Evolutionary conservation across 2,888 invertebrate species (phyloP).

Genomic region (Exephanes ischioxanthus): DNA sequence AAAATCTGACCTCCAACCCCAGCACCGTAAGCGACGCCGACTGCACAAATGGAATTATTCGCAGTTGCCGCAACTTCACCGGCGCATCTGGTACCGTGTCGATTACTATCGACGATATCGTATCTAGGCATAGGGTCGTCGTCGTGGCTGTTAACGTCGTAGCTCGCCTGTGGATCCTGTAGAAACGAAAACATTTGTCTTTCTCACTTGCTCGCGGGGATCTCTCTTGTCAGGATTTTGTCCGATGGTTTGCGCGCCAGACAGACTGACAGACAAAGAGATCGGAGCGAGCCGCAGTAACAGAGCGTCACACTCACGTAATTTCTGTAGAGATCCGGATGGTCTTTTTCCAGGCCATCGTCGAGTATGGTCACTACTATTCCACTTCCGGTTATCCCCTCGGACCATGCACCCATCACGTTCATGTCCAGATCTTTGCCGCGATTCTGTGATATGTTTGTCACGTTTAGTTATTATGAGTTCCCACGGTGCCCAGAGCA

Average conservation of each 20-base stretch:
- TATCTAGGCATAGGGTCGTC: conserved; percentile 98
- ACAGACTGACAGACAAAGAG: conserved; percentile 6
- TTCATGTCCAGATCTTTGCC: conserved; percentile 98
- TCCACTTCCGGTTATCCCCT: conserved; percentile 96
- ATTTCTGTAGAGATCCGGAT: conserved; percentile 96
- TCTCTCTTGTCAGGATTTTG: conserved; percentile 30
- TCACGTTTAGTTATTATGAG: conserved; percentile 29
- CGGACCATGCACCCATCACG: conserved; percentile 97
- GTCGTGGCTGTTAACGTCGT: conserved; percentile 98
- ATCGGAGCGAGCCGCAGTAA: not conserved
- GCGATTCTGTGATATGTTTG: conserved; percentile 89
- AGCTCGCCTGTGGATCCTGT: conserved; percentile 97
- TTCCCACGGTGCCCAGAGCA: not conserved
- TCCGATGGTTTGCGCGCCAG: conserved; percentile 4
- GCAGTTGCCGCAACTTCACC: conserved; percentile 99
- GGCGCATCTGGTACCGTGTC: conserved; percentile 97
- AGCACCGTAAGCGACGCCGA: conserved; percentile 98
- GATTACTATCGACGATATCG: conserved; percentile 98
- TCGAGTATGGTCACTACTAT: conserved; percentile 98
- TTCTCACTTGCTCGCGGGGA: not conserved
- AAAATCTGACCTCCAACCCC: conserved; percentile 92
- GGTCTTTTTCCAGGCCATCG: conserved; percentile 97
- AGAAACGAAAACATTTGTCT: conserved; percentile 37
- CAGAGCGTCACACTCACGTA: conserved; percentile 90
- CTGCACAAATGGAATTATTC: conserved; percentile 97